phyloP scores from a whole-genome alignment of 2,888 invertebrate genomes.

The Tribolium freemani region DNA sequence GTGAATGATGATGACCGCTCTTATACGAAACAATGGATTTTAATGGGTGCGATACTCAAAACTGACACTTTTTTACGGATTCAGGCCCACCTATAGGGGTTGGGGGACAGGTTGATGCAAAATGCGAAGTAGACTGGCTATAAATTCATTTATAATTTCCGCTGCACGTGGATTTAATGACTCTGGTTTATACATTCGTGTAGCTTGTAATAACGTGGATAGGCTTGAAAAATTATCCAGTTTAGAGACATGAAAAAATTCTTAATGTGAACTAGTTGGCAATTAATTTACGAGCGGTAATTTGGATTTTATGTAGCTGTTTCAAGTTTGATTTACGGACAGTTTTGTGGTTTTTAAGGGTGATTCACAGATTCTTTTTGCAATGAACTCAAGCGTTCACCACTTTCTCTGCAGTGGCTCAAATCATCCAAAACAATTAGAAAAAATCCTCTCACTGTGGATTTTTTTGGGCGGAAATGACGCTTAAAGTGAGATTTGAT shows the following conservation, averaged over 20 bases:
- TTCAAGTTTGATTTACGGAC: too few relatives aligned
- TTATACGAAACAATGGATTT: constrained; percentile 2
- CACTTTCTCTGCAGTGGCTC: too few relatives aligned
- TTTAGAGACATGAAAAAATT: neutral
- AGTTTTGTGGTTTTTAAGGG: too few relatives aligned
- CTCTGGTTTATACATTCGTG: neutral
- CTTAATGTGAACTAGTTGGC: neutral
- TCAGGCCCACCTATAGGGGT: constrained; percentile 14
- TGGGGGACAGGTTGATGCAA: constrained; percentile 4
- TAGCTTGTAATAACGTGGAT: neutral
- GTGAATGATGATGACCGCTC: constrained; percentile 22
- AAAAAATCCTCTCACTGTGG: too few relatives aligned
- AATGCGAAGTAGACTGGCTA: neutral
- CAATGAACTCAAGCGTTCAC: too few relatives aligned
- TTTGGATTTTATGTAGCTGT: too few relatives aligned
- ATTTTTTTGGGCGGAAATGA: too few relatives aligned
- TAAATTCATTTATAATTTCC: neutral
- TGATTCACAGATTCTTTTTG: too few relatives aligned
- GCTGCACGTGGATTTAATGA: neutral
- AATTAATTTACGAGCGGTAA: too few relatives aligned
- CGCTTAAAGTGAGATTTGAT: too few relatives aligned
- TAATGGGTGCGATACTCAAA: too few relatives aligned
- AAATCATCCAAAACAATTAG: too few relatives aligned
- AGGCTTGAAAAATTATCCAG: neutral
- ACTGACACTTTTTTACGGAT: neutral